Conservation (phyloP, 1,140 invertebrate species). For the Caenorhabditis remanei region DNA sequence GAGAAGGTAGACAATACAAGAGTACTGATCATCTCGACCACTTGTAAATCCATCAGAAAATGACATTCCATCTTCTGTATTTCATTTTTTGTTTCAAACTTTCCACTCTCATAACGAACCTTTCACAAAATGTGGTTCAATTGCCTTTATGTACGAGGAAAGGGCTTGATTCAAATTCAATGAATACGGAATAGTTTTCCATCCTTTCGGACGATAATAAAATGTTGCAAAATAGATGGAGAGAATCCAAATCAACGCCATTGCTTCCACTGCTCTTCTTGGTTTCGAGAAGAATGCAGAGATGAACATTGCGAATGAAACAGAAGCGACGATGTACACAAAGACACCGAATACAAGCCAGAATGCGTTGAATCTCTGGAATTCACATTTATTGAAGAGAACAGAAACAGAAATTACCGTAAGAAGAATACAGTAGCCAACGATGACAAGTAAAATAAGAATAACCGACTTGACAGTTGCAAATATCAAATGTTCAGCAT, state of each 20-base stretch:
- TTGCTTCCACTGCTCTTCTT: too few species aligned
- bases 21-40: neutral
- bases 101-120: neutral
- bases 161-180: neutral
- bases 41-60: constrained; percentile 6
- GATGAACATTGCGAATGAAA: too few species aligned
- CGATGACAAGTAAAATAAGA: neutral
- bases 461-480: neutral
- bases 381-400: neutral
- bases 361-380: neutral
- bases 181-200: neutral
- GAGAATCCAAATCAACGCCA: too few species aligned
- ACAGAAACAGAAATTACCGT: neutral
- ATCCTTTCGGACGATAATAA: neutral
- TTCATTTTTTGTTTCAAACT: neutral
- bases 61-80: neutral
- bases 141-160: neutral
- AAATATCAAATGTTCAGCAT: neutral
- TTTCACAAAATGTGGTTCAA: constrained; percentile 8
- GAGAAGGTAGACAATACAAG: neutral
- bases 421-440: neutral
- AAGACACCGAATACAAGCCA: neutral
- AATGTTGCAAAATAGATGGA: neutral
- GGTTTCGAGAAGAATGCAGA: too few species aligned
- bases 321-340: too few species aligned